Conservation (phyloP, 1,140 invertebrate genomes). For the Pseudomyrmex gracilis region DNA sequence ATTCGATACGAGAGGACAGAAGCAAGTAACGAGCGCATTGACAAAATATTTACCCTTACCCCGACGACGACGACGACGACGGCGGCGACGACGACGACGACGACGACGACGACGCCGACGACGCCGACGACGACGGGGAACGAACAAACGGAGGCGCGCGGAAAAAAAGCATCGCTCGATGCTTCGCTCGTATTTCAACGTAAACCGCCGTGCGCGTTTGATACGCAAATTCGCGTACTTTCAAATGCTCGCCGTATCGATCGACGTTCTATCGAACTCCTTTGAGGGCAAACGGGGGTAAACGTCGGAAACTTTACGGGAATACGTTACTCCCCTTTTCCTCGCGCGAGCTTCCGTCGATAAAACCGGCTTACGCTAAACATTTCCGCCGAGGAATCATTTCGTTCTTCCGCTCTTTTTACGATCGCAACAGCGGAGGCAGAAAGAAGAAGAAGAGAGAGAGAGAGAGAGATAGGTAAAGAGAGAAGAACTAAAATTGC, state of each 20-base stretch:
- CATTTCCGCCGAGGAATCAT: constrained; percentile 59
- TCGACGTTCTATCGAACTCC: constrained; percentile 52
- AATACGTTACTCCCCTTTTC: constrained; percentile 56
- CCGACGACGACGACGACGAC: constrained; percentile 6
- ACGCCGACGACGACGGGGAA: not conserved
- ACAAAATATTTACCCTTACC: constrained; percentile 68
- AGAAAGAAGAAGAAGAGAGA: not conserved
- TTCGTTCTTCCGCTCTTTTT: constrained; percentile 45
- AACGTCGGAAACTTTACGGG: constrained; percentile 50
- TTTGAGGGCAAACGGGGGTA: constrained; percentile 55
- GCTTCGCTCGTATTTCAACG: constrained; percentile 60
- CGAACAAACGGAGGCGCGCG: not conserved
- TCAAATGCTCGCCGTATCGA: constrained; percentile 51
- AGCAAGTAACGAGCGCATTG: constrained; percentile 66
- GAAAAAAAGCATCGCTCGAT: constrained; percentile 46
- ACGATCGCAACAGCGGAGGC: not conserved
- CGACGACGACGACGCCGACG: not conserved
- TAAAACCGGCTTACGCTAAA: constrained; percentile 54
- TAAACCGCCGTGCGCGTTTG: constrained; percentile 57
- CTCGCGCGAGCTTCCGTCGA: constrained; percentile 57
- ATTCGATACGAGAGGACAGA: constrained; percentile 42
- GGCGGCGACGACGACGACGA: not conserved
- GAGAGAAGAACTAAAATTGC: constrained; percentile 25
- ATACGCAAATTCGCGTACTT: constrained; percentile 57
- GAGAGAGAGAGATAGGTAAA: not conserved